phyloP scores from a whole-genome alignment of 2,888 invertebrate genomes.

The Schrankia costaestrigalis region DNA sequence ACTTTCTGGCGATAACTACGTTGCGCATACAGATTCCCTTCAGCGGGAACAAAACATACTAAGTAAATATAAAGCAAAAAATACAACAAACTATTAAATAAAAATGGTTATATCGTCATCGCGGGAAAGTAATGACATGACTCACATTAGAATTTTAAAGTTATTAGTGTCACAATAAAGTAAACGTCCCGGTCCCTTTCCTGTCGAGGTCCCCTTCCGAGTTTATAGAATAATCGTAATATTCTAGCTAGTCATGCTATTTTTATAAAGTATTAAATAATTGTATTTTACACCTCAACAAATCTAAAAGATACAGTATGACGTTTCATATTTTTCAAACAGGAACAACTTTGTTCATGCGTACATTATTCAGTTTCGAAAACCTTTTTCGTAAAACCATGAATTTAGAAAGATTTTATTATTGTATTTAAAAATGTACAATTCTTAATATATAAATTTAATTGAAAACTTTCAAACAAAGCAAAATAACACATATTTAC shows the following conservation, averaged over 20 bases:
- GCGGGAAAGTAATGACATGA: constrained; percentile 15
- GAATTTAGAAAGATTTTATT: too few species aligned
- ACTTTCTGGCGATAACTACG: constrained; percentile 4
- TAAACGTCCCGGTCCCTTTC: constrained; percentile 43
- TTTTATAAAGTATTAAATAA: constrained; percentile 49
- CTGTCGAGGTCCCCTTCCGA: constrained; percentile 41
- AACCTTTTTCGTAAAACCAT: too few species aligned
- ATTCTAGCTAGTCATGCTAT: constrained; percentile 52
- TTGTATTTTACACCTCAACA: too few species aligned
- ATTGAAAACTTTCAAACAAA: too few species aligned
- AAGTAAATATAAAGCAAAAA: neutral
- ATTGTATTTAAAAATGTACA: too few species aligned
- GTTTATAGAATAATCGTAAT: constrained; percentile 40
- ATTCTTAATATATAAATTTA: too few species aligned
- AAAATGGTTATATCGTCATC: constrained; percentile 1
- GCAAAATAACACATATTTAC: too few species aligned
- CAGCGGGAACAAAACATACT: too few species aligned
- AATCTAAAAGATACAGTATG: too few species aligned
- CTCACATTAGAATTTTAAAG: constrained; percentile 51
- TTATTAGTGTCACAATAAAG: constrained; percentile 51
- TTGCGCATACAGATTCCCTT: neutral
- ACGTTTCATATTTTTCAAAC: too few species aligned
- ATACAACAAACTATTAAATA: neutral
- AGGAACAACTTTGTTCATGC: too few species aligned
- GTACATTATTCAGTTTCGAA: too few species aligned